Evolutionary conservation across 1,140 invertebrate species (phyloP).

Genomic region (Gyrodactylus bullatarudis): DNA sequence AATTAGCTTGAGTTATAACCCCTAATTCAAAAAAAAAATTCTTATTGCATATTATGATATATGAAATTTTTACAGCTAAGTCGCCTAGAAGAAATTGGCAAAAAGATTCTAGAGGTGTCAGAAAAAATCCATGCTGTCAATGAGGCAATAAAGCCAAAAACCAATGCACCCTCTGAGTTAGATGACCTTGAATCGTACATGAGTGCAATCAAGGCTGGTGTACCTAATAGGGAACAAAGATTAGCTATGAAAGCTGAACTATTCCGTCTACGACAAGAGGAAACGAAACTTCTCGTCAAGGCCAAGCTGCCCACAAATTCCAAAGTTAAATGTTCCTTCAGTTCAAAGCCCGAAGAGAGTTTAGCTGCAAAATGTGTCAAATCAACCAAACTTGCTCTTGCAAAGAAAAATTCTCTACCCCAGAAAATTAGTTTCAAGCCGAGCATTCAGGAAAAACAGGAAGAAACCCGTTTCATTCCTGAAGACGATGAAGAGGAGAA

Average conservation of each 20-base stretch:
- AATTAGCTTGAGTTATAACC: no score
- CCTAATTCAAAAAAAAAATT: no score
- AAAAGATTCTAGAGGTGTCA: not conserved
- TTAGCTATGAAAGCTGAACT: not conserved
- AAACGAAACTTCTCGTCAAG: not conserved
- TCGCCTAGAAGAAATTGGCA: not conserved
- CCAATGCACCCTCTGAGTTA: not conserved
- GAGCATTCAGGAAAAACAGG: no score
- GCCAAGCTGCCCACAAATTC: not conserved
- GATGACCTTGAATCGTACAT: slow-evolving; percentile 4
- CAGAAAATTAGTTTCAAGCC: no score
- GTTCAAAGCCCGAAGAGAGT: not conserved
- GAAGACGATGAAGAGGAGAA: no score
- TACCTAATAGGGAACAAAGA: not conserved
- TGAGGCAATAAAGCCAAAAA: not conserved
- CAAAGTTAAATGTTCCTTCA: not conserved
- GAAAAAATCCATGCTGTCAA: not conserved
- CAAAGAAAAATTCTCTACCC: no score
- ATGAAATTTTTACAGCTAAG: not conserved
- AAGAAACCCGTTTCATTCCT: no score
- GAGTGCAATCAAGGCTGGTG: not conserved
- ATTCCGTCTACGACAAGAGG: not conserved
- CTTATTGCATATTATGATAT: no score
- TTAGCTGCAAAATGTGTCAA: not conserved
- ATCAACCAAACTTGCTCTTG: not conserved